Base-by-base conservation (phyloP, 1,140 invertebrate species). In the Steinernema feltiae region DNA sequence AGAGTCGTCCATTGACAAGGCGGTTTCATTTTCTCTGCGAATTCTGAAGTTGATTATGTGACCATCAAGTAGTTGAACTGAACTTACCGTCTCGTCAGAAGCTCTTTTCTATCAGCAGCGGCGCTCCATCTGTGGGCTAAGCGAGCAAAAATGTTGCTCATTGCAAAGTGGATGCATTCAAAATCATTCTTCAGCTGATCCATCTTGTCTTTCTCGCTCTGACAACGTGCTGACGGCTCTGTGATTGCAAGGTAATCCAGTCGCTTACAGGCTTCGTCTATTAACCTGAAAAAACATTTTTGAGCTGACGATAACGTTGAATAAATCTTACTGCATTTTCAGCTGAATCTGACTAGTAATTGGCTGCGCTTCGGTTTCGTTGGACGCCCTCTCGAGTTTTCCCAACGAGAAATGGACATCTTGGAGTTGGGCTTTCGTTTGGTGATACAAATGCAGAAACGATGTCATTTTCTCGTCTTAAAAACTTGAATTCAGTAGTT, bases 111-210 rank as follows among this genome's bases (percentile, higher is more conserved):
- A 81, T 98, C 94, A 69, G 88, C 89, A 1, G 90, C 89, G 84
- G 95, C 93, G 84, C 91, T 90, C 85, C 92, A 90, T 53, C 90
- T 88, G 32, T 90, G 87, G 31, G 90, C 87, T 41, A 92, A 88
- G 83, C 91, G 91, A 76, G 91, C 90, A 80, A 91, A 91, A 69
- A 91, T 91, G 41, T 90, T 91, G 79, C 90, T 89, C 41, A 95
- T 87, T 0, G 93, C 92, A 35, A 92, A 91, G 88, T 93, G 91
- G 75, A 97, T 89, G 88, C 97, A 93, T 84, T 92, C 91, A 82
- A 92, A 91, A 86, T 98, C 95, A 87, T 97, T 97, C 88, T 97
- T 98, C 1, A 98, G 87, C 87, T 98, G 95, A 87, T 98, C 94
- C 1, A 96, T 92, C 81, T 93, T 90, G 88, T 95, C 91, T 87